Evolutionary conservation across 2,888 invertebrate genomes (phyloP).

Genomic region (Selenia dentaria): DNA sequence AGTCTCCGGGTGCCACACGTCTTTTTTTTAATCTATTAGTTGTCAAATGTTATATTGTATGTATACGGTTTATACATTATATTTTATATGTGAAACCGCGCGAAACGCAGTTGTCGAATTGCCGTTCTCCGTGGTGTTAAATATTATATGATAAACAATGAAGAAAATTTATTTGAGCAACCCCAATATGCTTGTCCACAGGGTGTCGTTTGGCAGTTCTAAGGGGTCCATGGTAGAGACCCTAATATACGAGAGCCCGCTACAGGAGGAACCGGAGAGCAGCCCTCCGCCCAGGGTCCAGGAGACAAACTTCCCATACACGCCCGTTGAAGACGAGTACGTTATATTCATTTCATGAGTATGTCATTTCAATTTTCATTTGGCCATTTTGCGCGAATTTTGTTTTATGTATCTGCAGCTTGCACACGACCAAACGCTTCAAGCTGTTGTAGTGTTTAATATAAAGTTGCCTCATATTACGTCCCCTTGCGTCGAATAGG

Average conservation of each 20-base stretch:
- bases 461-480: neutral
- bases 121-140: too few species aligned
- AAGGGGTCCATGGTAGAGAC: constrained; percentile 98
- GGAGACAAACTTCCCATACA: constrained; percentile 76
- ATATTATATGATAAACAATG: too few species aligned
- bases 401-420: constrained; percentile 3
- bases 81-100: too few species aligned
- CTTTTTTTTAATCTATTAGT: too few species aligned
- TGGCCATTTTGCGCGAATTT: constrained; percentile 43
- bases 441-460: neutral
- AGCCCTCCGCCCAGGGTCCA: constrained; percentile 84
- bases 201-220: constrained; percentile 97
- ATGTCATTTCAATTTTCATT: constrained; percentile 64
- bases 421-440: neutral
- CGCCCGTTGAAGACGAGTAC: constrained; percentile 85
- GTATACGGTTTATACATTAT: too few species aligned
- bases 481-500: too few species aligned
- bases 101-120: too few species aligned
- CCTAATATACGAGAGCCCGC: constrained; percentile 93
- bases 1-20: too few species aligned
- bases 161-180: too few species aligned
- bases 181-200: constrained; percentile 71
- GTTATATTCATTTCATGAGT: constrained; percentile 69
- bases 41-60: too few species aligned
- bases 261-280: constrained; percentile 91